phyloP scores from a whole-genome alignment of 2,797 vertebrate species.

The Sebastes oblongus region DNA sequence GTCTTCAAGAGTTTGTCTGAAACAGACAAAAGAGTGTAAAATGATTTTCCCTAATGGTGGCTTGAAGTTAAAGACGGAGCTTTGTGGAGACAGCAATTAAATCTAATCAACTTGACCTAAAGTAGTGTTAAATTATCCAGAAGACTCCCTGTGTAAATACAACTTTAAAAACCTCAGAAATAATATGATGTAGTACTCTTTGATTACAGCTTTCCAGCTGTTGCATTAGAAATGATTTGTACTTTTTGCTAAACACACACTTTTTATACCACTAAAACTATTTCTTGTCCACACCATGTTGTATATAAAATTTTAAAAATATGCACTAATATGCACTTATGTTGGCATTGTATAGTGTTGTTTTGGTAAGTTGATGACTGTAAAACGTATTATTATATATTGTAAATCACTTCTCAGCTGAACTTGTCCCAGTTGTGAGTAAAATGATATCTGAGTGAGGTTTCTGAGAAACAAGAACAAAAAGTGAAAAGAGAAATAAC shows the following conservation, averaged over 20 bases:
- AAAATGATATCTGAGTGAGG: neutral
- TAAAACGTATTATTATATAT: neutral
- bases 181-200: fast-evolving
- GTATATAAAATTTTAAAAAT: neutral
- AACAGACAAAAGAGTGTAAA: neutral
- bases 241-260: neutral
- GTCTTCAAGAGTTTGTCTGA: no score
- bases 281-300: neutral
- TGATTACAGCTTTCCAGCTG: neutral
- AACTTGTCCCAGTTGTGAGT: neutral
- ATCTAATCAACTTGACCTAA: neutral
- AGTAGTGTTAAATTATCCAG: neutral
- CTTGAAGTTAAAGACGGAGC: neutral
- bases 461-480: neutral
- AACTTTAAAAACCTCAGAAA: neutral
- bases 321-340: neutral
- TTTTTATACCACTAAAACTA: no score
- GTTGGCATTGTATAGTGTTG: neutral
- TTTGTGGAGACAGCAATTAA: neutral
- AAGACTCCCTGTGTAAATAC: neutral
- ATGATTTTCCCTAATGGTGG: neutral
- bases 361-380: neutral
- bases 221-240: neutral
- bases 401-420: neutral
- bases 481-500: neutral